phyloP scores from a whole-genome alignment of 2,113 vertebrate genomes.

The Polyodon spathula region DNA sequence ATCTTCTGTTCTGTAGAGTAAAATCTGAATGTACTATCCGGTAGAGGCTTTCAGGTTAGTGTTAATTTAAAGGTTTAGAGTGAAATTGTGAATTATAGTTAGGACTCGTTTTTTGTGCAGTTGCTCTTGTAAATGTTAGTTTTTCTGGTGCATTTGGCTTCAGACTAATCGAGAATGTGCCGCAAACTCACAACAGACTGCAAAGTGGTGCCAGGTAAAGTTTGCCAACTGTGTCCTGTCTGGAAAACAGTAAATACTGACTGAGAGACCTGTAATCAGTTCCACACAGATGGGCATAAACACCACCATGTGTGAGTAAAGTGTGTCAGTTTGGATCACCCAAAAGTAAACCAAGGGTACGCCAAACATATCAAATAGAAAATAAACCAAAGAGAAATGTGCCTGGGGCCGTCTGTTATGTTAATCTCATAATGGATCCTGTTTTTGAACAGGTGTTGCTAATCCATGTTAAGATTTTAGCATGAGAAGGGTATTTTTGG shows the following conservation, averaged over 20 bases:
- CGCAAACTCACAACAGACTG: too few species aligned
- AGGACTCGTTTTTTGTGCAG: too few species aligned
- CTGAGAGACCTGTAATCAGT: constrained; percentile 68
- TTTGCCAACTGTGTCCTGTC: constrained; percentile 45
- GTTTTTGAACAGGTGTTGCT: constrained; percentile 23
- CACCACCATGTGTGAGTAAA: constrained; percentile 47
- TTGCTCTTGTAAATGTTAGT: too few species aligned
- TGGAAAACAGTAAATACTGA: constrained; percentile 68
- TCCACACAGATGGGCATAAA: constrained; percentile 67
- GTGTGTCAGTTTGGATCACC: constrained; percentile 43
- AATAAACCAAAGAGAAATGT: constrained; percentile 16
- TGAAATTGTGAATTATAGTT: too few species aligned
- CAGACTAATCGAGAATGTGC: too few species aligned
- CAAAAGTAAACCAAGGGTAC: constrained; percentile 39
- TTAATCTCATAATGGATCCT: constrained; percentile 42
- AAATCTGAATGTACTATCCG: too few species aligned
- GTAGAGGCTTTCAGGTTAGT: too few species aligned
- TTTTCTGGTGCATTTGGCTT: too few species aligned
- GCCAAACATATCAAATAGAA: too few species aligned
- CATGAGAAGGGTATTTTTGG: constrained; percentile 25
- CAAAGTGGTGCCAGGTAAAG: constrained; percentile 57
- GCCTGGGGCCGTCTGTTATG: constrained; percentile 36
- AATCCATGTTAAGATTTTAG: constrained; percentile 31
- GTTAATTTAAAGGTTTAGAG: too few species aligned
- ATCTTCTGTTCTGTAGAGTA: too few species aligned